Percentiles rank a stretch among this genome's conserved stretches.
Evolutionary conservation across 1,140 invertebrate species (phyloP).

Genomic region (Drosophila grimshawi): DNA sequence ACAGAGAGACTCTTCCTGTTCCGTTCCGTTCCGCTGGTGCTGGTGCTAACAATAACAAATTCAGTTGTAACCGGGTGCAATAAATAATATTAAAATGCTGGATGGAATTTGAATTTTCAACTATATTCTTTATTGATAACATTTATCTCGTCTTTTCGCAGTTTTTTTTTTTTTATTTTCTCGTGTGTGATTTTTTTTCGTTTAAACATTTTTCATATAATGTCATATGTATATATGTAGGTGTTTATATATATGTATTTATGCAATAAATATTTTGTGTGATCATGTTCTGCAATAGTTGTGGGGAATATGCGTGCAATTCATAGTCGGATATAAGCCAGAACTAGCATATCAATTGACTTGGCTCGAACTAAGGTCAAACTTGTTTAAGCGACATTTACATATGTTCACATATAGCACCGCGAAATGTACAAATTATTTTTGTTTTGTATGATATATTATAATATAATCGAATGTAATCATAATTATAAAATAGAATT

Average conservation of each 20-base stretch:
- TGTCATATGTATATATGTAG: slow-evolving; percentile 46
- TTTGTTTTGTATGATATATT: slow-evolving; percentile 50
- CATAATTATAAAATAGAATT: slow-evolving; percentile 13
- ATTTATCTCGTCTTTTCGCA: slow-evolving; percentile 60
- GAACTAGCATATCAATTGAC: slow-evolving; percentile 52
- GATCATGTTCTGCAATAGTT: slow-evolving; percentile 31
- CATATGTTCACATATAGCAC: slow-evolving; percentile 74
- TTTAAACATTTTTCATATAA: slow-evolving; percentile 73
- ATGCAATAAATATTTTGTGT: slow-evolving; percentile 73
- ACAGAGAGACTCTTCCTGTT: slow-evolving; percentile 54
- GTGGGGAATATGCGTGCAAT: slow-evolving; percentile 59
- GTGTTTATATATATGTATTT: slow-evolving; percentile 52
- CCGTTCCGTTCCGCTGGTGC: slow-evolving; percentile 6
- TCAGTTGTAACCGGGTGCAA: slow-evolving; percentile 25
- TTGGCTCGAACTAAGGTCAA: slow-evolving; percentile 51
- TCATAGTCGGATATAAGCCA: slow-evolving; percentile 39
- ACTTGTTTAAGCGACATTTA: slow-evolving; percentile 58
- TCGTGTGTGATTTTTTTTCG: slow-evolving; percentile 13
- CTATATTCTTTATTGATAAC: slow-evolving; percentile 84
- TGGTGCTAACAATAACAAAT: background rate
- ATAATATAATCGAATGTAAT: slow-evolving; percentile 5
- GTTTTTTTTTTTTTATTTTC: slow-evolving; percentile 29
- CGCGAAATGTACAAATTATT: slow-evolving; percentile 78
- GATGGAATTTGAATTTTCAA: slow-evolving; percentile 70
- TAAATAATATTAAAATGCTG: slow-evolving; percentile 19